Evolutionary conservation across 2,113 vertebrate species (phyloP).

Genomic region (Amia ocellicauda): DNA sequence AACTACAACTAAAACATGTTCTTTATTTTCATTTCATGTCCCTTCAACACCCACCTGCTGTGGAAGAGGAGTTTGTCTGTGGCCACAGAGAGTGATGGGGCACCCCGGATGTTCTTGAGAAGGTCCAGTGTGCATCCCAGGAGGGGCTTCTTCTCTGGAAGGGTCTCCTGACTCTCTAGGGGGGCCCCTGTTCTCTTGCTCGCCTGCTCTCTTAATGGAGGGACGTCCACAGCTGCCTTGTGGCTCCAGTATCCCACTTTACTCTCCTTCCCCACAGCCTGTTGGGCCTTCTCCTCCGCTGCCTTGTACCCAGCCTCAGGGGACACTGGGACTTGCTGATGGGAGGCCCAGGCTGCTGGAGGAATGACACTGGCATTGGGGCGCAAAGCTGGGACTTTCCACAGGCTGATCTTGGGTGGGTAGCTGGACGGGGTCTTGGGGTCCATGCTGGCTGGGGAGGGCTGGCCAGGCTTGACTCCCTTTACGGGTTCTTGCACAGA

Average conservation of each 20-base stretch:
- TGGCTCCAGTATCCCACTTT: conserved; percentile 44
- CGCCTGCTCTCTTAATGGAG: conserved; percentile 9
- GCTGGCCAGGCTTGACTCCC: conserved; percentile 46
- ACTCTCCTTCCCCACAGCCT: conserved; percentile 42
- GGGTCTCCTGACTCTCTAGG: conserved; percentile 47
- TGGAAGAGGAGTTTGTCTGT: conserved; percentile 56
- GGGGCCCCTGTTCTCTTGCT: conserved; percentile 48
- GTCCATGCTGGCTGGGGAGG: conserved; percentile 39
- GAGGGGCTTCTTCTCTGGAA: conserved; percentile 65
- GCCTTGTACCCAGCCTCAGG: conserved; percentile 41
- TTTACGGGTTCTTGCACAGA: conserved; percentile 58
- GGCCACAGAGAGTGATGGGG: conserved; percentile 36
- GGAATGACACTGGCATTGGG: conserved; percentile 49
- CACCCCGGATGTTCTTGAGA: conserved; percentile 55
- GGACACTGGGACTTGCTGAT: conserved; percentile 41
- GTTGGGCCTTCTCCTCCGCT: conserved; percentile 53
- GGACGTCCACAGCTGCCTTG: conserved; percentile 25
- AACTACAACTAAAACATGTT: too few species aligned
- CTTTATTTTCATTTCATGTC: too few species aligned
- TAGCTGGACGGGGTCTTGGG: conserved; percentile 47
- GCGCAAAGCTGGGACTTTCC: conserved; percentile 73
- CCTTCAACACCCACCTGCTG: conserved; percentile 56
- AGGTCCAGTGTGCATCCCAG: conserved; percentile 59
- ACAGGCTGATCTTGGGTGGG: conserved; percentile 65
- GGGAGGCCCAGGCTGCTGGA: conserved; percentile 58